Conservation (phyloP, 2,113 vertebrate species). For the Macquaria ambigua region DNA sequence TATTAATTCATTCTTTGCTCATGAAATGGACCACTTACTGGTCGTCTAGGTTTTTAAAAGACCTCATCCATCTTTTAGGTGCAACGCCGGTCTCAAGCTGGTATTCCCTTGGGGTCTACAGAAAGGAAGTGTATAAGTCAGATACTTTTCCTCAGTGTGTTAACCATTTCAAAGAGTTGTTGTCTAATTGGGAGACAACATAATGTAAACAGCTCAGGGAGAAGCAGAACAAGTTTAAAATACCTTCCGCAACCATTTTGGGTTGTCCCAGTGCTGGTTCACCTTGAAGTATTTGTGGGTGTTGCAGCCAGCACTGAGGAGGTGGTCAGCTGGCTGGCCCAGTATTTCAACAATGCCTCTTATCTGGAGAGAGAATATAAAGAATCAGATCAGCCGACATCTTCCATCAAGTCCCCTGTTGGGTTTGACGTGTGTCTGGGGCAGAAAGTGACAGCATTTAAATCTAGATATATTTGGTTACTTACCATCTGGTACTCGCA, state of each 20-base stretch:
- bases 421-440: background rate
- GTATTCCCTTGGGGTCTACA: background rate
- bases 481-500: background rate
- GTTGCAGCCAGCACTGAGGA: too few relatives aligned
- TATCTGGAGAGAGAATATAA: background rate
- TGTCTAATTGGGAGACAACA: background rate
- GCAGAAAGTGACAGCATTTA: background rate
- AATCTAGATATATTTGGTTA: background rate
- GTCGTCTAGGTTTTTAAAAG: background rate
- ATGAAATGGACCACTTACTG: background rate
- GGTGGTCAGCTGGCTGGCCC: too few relatives aligned
- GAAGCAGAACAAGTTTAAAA: background rate
- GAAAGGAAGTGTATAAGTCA: background rate
- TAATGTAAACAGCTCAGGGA: background rate
- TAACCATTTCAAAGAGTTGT: background rate
- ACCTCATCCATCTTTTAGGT: background rate
- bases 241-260: conserved; percentile 9
- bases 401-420: background rate
- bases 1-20: background rate
- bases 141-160: background rate
- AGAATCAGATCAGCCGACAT: background rate
- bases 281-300: background rate
- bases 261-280: background rate
- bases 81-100: background rate
- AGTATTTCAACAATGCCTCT: too few relatives aligned